A percentile compares a stretch with the other conserved stretches of the same genome.
phyloP scores from a whole-genome alignment of 2,113 vertebrate species.

The Cynocephalus volans region DNA sequence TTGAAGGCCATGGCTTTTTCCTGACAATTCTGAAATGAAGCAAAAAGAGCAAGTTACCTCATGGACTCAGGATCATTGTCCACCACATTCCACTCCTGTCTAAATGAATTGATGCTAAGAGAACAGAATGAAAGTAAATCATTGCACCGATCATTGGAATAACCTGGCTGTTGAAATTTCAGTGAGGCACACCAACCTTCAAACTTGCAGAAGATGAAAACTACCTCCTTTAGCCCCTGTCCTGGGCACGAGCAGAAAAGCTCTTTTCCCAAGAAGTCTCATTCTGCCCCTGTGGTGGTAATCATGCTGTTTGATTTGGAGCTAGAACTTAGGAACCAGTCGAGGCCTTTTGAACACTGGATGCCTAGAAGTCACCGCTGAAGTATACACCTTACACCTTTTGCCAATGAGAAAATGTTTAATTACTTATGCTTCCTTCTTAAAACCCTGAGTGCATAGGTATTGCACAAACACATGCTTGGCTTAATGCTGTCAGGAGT shows the following conservation, averaged over 20 bases:
- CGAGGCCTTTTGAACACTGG: not conserved
- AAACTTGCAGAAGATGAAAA: not conserved
- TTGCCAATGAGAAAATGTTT: not conserved
- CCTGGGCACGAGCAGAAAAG: not conserved
- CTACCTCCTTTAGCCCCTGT: not conserved
- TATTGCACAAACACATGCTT: not conserved
- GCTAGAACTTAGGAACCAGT: not conserved
- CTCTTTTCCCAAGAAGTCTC: not conserved
- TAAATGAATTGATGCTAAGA: not conserved
- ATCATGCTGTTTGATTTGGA: constrained; percentile 8
- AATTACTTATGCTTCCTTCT: not conserved
- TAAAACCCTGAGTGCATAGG: not conserved
- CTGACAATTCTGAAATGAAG: constrained; percentile 14
- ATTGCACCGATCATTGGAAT: not conserved
- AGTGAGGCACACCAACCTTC: not conserved
- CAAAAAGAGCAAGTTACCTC: not conserved
- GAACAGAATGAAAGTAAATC: not conserved
- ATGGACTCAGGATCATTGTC: not conserved
- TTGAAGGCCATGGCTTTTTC: not conserved
- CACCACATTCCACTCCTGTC: not conserved
- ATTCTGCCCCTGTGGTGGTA: not conserved
- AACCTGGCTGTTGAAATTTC: not conserved
- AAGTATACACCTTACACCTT: not conserved
- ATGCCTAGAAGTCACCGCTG: not conserved
- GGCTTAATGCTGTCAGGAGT: not conserved